Evolutionary conservation across 1,140 invertebrate genomes (phyloP), one percentile per base, ranked within the genome.

Genomic region (Drosophila nigrodunni): DNA sequence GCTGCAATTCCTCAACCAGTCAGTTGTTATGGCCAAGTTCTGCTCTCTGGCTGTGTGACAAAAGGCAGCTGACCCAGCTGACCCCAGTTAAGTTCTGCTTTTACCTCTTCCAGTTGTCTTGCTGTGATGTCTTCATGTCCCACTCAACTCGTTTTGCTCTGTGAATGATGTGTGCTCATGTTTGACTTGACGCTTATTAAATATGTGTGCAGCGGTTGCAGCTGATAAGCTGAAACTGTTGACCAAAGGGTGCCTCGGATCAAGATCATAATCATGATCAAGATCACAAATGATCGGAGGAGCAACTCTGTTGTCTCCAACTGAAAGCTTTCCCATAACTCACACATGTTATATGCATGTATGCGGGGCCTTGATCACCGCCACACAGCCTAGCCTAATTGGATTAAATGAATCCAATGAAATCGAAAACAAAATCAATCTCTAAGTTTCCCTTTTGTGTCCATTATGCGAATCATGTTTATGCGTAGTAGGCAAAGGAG

Each of bases 1-100:
- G 60, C 59, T 91, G 83, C 89, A 91, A 91, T 91, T 80, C 85
- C 74, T 90, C 88, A 91, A 86, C 58, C 77, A 74, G 79, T 52
- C 82, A 87, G 76, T 74, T 82, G 78, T 83, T 83, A 61, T 41
- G 66, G 59, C 74, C 72, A 43, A 43, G 54, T 66, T 30, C 25
- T 30, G 25, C 6, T 30, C 18, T 30, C 4, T 30, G 25, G 25
- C 25, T 52, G 37, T 13, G 50, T n/a, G n/a, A 21, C 46, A 13
- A 21, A 41, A 21, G 58, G 67, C 76, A 86, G 77, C 83, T 79
- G 83, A 83, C 80, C 78, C 65, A 69, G 66, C 57, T 69, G 66
- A 69, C 66, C 66, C 66, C 66, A 43, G 55, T 46, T 55, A 41
- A 7, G 1, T 2, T 11, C 11, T 30, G 25, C 25, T 30, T 30